Evolutionary conservation across 2,113 vertebrate genomes (phyloP), one percentile per base, ranked within the genome.

Genomic region (Aegithalos caudatus): DNA sequence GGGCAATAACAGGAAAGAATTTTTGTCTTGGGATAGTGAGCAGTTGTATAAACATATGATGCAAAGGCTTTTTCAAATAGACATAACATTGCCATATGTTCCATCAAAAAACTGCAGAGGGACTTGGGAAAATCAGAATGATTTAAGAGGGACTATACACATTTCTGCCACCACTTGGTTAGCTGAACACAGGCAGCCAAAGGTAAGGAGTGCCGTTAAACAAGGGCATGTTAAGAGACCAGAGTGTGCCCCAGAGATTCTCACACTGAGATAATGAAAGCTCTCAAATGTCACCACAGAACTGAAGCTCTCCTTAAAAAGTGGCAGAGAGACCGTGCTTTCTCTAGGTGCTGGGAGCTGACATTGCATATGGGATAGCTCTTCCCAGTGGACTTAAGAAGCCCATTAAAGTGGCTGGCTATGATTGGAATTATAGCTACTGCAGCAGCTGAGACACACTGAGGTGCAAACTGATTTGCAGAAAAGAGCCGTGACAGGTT

Each of bases 1-100:
- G 98, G 98, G 98, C 97, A 98, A 98, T 98, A 98, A 98, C 98
- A 98, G 95, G 96, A 97, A 98, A 97, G 97, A 98, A 98, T 98
- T 98, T 98, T 98, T 98, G 98, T 98, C 98, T 98, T 97, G 98
- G 98, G 98, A 98, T 97, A 96, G 95, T 86, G 93, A 98, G 97
- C 98, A 98, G 98, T 98, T 98, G 98, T 98, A 98, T 97, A 98
- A 98, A 98, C 98, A 98, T 98, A 98, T 97, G 98, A 98, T 98
- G 98, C 97, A 97, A 98, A 98, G 98, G 97, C 98, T 98, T 98
- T 98, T 98, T 98, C 98, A 98, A 97, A 98, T 97, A 98, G 98
- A 98, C 98, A 98, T 98, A 98, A 98, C 98, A 97, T 96, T 97
- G 97, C 98, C 98, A 98, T 98, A 98, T 98, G 98, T 97, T 98